Evolutionary conservation across 2,113 vertebrate species (phyloP).

Genomic region (Boleophthalmus pectinirostris): DNA sequence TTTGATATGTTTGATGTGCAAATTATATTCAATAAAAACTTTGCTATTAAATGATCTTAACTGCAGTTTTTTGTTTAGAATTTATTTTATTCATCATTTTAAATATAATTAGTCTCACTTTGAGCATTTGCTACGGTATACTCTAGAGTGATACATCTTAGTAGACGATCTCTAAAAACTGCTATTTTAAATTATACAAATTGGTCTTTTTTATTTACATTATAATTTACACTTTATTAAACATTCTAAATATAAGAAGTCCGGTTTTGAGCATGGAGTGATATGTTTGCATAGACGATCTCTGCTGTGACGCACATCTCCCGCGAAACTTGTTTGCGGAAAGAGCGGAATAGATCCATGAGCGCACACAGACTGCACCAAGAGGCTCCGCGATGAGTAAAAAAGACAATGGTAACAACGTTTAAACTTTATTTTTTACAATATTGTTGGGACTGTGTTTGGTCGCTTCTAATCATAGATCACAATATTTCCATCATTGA

Average conservation of each 20-base stretch:
- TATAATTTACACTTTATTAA: too few species aligned
- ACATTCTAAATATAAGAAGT: too few species aligned
- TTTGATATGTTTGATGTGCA: slow-evolving; percentile 82
- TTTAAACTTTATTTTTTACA: neutral
- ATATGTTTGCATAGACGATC: slow-evolving; percentile 26
- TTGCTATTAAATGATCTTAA: slow-evolving; percentile 40
- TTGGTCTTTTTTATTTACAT: too few species aligned
- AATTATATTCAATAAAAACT: slow-evolving; percentile 73
- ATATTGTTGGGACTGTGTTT: neutral
- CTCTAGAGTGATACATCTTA: too few species aligned
- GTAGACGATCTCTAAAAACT: too few species aligned
- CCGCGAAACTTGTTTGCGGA: slow-evolving; percentile 50
- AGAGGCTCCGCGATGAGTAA: slow-evolving; percentile 71
- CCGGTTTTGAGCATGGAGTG: neutral
- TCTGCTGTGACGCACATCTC: slow-evolving; percentile 43
- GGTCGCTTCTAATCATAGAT: neutral
- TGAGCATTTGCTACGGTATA: neutral
- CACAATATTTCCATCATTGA: neutral
- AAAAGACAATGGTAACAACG: slow-evolving; percentile 70
- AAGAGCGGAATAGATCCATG: too few species aligned
- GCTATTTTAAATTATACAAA: too few species aligned
- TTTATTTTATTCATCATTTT: too few species aligned
- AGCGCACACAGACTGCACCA: too few species aligned
- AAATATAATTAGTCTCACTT: slow-evolving; percentile 12
- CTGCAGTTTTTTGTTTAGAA: neutral